These are phyloP conservation scores for Dicranocentrus wangi DNA, from an alignment of 2,888 invertebrate genomes.

Conservation along the genomic window DNA sequence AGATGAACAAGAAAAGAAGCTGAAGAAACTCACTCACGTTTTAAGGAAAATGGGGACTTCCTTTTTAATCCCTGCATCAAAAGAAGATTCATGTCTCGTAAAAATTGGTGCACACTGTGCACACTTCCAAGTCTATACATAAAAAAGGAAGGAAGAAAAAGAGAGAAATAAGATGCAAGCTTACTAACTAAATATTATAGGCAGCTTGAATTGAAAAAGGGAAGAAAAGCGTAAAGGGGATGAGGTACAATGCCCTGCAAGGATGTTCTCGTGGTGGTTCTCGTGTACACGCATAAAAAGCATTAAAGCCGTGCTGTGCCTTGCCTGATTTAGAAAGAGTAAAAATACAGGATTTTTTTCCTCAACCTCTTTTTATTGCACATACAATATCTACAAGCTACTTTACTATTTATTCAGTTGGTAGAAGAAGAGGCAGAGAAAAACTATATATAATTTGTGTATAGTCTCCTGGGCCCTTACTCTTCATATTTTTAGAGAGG, in stretches of 20 bases:
- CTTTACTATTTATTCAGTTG: constrained; percentile 36
- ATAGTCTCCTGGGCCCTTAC: constrained; percentile 34
- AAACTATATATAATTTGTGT: not conserved
- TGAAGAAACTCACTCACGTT: not conserved
- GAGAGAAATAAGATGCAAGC: no score
- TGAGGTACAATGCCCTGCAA: no score
- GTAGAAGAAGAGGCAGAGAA: constrained; percentile 34
- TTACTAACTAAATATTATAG: no score
- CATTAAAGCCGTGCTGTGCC: no score
- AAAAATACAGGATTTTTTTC: constrained; percentile 31
- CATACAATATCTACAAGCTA: constrained; percentile 13
- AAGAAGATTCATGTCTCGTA: constrained; percentile 41
- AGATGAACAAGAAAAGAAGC: not conserved
- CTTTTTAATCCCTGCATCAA: constrained; percentile 56
- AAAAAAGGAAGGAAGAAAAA: not conserved
- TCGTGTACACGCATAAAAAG: no score
- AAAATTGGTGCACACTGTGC: constrained; percentile 27
- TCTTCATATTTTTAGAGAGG: not conserved
- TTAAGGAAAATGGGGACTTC: constrained; percentile 41
- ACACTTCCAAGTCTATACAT: not conserved
- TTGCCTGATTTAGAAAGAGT: constrained; percentile 1
- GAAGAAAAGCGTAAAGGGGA: no score
- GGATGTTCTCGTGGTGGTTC: no score
- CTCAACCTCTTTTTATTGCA: not conserved
- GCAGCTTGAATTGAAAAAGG: no score